Percentiles rank a stretch among this genome's conserved stretches.
These are phyloP conservation scores for Acrobasis consociella DNA, from an alignment of 2,888 invertebrate genomes.

Conservation along the genomic window DNA sequence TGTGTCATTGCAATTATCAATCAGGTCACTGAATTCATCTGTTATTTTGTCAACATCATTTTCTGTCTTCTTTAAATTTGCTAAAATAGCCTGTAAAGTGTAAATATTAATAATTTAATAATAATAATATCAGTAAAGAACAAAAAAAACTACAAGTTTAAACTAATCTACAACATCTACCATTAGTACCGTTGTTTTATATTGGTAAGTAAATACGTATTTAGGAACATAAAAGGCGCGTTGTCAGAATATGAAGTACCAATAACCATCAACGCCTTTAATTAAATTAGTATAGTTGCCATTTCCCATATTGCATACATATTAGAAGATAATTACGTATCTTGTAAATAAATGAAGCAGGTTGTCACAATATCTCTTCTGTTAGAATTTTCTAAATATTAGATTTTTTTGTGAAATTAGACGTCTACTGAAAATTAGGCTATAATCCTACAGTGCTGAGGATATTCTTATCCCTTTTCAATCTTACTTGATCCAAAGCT, in stretches of 20 bases:
- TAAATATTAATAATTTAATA: constrained; percentile 20
- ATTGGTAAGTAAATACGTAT: constrained; percentile 34
- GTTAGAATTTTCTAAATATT: constrained; percentile 52
- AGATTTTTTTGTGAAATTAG: constrained; percentile 62
- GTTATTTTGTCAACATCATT: constrained; percentile 93
- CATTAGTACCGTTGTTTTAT: constrained; percentile 58
- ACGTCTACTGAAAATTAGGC: constrained; percentile 76
- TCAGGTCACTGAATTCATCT: constrained; percentile 92
- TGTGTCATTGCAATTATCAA: constrained; percentile 92
- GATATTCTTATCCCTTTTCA: constrained; percentile 44
- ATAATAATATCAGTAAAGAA: constrained; percentile 6
- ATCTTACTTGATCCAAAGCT: constrained; percentile 93
- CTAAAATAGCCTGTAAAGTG: constrained; percentile 86
- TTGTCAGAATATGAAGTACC: constrained; percentile 48
- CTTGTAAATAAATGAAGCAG: constrained; percentile 32
- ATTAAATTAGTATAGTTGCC: constrained; percentile 46
- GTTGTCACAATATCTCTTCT: constrained; percentile 25
- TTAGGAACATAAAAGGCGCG: constrained; percentile 33
- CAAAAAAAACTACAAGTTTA: constrained; percentile 36
- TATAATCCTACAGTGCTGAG: constrained; percentile 65
- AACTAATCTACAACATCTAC: constrained; percentile 76
- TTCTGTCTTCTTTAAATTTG: constrained; percentile 91
- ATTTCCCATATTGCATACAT: constrained; percentile 20
- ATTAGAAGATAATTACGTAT: constrained; percentile 31
- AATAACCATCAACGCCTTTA: constrained; percentile 45